phyloP scores from a whole-genome alignment of 2,888 invertebrate species.

The Agrotis puta region DNA sequence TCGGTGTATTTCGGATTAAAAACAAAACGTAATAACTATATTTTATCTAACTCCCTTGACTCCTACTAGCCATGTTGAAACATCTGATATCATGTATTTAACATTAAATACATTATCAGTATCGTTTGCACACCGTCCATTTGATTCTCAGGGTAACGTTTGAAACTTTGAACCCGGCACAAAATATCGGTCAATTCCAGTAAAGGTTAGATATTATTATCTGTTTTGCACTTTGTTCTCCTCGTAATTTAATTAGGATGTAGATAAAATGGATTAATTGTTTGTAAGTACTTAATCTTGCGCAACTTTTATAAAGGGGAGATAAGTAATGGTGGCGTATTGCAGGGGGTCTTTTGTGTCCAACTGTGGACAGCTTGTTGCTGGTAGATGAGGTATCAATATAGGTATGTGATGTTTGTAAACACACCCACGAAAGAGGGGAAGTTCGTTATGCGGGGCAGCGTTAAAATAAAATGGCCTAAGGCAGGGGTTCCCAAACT shows the following conservation, averaged over 20 bases:
- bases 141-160: slow-evolving; percentile 29
- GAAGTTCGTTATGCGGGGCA: too few relatives aligned
- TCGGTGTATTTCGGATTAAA: background rate
- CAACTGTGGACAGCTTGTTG: too few relatives aligned
- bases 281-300: background rate
- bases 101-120: slow-evolving; percentile 35
- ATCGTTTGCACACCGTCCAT: slow-evolving; percentile 8
- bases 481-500: too few relatives aligned
- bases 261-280: slow-evolving; percentile 29
- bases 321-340: too few relatives aligned
- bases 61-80: slow-evolving; percentile 17
- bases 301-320: background rate
- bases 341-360: too few relatives aligned
- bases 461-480: too few relatives aligned
- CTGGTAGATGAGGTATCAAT: too few relatives aligned
- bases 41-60: slow-evolving; percentile 17
- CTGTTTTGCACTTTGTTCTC: slow-evolving; percentile 37
- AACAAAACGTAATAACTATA: background rate
- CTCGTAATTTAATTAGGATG: slow-evolving; percentile 11
- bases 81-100: slow-evolving; percentile 27
- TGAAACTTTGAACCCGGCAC: slow-evolving; percentile 51
- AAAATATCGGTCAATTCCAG: slow-evolving; percentile 23
- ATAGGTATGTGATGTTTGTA: too few relatives aligned
- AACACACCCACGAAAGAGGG: too few relatives aligned
- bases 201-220: slow-evolving; percentile 23